Evolutionary conservation across 1,140 invertebrate species (phyloP).

Genomic region (Pemphigus obesinymphae): DNA sequence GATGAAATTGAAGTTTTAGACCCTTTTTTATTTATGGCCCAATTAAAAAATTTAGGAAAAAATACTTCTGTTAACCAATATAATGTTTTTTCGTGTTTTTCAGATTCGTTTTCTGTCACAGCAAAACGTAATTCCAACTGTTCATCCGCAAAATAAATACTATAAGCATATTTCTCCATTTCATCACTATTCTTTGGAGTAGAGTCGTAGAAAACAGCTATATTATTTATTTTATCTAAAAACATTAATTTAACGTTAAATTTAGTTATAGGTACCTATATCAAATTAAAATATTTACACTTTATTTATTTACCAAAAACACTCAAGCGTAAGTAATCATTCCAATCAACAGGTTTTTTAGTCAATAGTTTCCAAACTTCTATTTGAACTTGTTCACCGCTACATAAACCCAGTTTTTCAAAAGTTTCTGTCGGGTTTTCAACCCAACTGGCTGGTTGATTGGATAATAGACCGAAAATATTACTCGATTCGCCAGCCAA

Average conservation of each 20-base stretch:
- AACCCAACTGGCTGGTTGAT: background rate
- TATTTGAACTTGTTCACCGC: background rate
- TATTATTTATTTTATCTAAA: background rate
- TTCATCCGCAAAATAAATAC: background rate
- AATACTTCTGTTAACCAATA: constrained; percentile 51
- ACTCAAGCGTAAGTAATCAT: constrained; percentile 8
- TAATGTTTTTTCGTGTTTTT: background rate
- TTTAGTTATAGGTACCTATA: background rate
- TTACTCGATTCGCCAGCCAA: background rate
- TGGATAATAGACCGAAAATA: background rate
- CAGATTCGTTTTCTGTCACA: background rate
- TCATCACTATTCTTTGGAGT: background rate
- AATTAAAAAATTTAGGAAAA: constrained; percentile 64
- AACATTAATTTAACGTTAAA: background rate
- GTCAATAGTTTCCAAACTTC: constrained; percentile 29
- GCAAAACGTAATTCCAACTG: background rate
- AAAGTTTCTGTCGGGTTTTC: background rate
- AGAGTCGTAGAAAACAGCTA: background rate
- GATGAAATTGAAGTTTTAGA: constrained; percentile 56
- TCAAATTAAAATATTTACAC: background rate
- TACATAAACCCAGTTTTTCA: background rate
- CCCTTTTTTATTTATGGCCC: constrained; percentile 54
- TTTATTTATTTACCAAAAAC: constrained; percentile 23
- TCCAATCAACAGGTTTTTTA: background rate
- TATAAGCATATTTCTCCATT: background rate